Evolutionary conservation across 2,797 vertebrate species (phyloP).

Genomic region (Scyliorhinus canicula): DNA sequence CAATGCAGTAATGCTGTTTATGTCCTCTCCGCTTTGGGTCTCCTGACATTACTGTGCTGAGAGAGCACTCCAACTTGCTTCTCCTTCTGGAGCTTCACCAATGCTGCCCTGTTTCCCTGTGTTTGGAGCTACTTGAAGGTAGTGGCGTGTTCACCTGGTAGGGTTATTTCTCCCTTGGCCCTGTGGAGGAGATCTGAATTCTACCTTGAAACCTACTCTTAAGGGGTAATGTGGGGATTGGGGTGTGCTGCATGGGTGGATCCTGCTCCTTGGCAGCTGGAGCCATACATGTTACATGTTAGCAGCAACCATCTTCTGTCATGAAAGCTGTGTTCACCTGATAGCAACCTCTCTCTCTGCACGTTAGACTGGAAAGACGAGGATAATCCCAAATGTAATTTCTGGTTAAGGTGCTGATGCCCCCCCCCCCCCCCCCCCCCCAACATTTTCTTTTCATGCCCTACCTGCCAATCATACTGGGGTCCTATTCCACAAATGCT

Average conservation of each 20-base stretch:
- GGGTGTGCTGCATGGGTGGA: no score
- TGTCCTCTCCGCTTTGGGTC: neutral
- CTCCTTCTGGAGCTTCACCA: neutral
- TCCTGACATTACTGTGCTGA: neutral
- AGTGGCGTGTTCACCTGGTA: neutral
- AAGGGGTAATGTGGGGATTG: neutral
- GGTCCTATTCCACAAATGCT: neutral
- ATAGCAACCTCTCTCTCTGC: no score
- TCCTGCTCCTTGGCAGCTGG: neutral
- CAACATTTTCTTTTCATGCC: neutral
- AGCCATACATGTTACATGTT: neutral
- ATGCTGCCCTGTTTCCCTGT: neutral
- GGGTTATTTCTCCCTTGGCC: neutral
- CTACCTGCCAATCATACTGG: neutral
- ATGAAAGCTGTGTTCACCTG: neutral
- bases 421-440: neutral
- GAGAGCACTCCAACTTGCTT: neutral
- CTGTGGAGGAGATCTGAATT: neutral
- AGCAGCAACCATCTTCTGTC: neutral
- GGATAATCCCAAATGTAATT: neutral
- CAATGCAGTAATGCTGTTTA: neutral
- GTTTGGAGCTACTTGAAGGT: neutral
- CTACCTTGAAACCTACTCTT: neutral
- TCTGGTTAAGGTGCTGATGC: no score
- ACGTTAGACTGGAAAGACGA: neutral